Evolutionary conservation across 1,140 invertebrate species (phyloP).

Genomic region (Rhizoglyphus robini): DNA sequence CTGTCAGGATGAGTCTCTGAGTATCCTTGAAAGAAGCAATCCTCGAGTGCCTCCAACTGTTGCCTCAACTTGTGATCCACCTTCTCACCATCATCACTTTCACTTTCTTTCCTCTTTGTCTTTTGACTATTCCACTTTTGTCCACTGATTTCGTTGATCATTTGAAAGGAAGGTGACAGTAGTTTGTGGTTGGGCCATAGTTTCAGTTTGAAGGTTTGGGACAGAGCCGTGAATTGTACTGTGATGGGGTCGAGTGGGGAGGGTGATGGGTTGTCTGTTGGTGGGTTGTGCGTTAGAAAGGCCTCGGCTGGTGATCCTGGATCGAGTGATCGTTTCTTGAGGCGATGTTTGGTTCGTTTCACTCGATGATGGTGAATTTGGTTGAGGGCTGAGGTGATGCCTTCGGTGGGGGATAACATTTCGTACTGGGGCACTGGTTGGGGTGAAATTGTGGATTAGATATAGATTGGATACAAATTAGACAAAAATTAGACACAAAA

Average conservation of each 20-base stretch:
- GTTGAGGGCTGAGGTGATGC: neutral
- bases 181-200: conserved; percentile 12
- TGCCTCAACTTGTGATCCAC: neutral
- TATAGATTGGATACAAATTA: neutral
- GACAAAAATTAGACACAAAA: neutral
- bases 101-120: neutral
- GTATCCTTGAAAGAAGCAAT: conserved; percentile 25
- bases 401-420: neutral
- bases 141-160: conserved; percentile 6
- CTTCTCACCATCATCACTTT: neutral
- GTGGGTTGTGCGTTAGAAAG: neutral
- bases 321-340: neutral
- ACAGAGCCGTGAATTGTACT: conserved; percentile 11
- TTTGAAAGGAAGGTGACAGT: conserved; percentile 14
- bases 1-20: conserved; percentile 20
- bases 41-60: neutral
- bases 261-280: neutral
- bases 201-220: neutral
- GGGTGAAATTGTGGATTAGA: neutral
- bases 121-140: no score
- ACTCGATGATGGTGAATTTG: neutral
- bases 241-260: neutral
- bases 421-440: conserved; percentile 7
- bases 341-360: neutral
- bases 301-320: neutral